Evolutionary conservation across 2,797 vertebrate species (phyloP).

Genomic region (Oophaga sylvatica): DNA sequence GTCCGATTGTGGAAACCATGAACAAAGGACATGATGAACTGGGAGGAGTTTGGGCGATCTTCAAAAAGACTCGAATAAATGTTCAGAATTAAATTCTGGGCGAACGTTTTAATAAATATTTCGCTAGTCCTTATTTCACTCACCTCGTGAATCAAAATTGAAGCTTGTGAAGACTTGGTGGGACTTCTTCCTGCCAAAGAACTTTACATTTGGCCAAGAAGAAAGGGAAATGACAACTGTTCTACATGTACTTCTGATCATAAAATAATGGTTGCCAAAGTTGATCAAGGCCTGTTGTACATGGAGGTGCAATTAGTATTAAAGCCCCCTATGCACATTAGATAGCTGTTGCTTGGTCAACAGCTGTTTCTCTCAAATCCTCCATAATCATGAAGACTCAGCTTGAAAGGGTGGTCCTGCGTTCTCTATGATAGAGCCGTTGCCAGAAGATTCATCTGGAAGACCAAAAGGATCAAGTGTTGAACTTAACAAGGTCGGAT

Average conservation of each 20-base stretch:
- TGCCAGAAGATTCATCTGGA: too few species aligned
- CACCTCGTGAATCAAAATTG: not conserved
- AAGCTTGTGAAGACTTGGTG: not conserved
- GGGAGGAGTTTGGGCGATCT: slow-evolving; percentile 9
- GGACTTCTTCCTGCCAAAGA: not conserved
- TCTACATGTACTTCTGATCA: not conserved
- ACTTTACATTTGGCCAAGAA: not conserved
- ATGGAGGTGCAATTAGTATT: not conserved
- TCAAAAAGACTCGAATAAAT: slow-evolving; percentile 12
- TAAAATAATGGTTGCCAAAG: not conserved
- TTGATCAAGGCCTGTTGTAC: not conserved
- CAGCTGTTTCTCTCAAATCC: too few species aligned
- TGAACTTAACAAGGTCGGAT: too few species aligned
- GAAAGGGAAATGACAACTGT: not conserved
- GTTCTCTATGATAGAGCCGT: too few species aligned
- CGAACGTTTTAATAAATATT: slow-evolving; percentile 15
- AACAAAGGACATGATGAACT: slow-evolving; percentile 2
- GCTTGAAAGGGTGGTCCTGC: too few species aligned
- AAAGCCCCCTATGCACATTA: not conserved
- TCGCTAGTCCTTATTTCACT: not conserved
- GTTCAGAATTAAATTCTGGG: slow-evolving; percentile 4
- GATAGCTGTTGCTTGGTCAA: too few species aligned
- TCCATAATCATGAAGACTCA: too few species aligned
- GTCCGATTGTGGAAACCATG: not conserved
- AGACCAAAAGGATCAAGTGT: too few species aligned